These are phyloP conservation scores for Actinia equina DNA, from an alignment of 64 coral and sea anemone species.

Conservation along the genomic window DNA sequence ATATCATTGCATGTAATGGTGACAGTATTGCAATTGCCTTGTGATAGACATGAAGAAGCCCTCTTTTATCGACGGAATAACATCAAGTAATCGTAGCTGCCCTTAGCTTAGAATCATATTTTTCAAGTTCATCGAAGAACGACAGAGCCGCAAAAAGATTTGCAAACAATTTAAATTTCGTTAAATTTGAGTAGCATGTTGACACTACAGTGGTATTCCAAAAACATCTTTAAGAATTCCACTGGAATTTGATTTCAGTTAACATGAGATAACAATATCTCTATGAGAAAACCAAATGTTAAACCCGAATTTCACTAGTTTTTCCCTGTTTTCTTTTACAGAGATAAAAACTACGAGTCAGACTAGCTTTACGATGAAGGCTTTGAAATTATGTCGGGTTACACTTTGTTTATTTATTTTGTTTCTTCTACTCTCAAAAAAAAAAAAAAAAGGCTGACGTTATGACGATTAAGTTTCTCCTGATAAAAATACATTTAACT, in stretches of 20 bases:
- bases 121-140: too few relatives aligned
- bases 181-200: background rate
- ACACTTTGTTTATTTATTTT: background rate
- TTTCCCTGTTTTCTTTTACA: background rate
- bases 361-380: background rate
- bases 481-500: background rate
- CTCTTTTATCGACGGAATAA: too few relatives aligned
- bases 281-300: background rate
- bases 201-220: background rate
- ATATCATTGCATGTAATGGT: background rate
- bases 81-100: too few relatives aligned
- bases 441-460: background rate
- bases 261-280: background rate
- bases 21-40: background rate
- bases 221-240: background rate
- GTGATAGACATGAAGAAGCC: background rate
- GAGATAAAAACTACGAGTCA: background rate
- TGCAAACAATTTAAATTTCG: background rate
- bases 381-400: background rate
- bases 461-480: background rate
- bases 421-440: background rate
- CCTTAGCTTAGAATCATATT: too few relatives aligned
- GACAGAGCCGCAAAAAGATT: background rate
- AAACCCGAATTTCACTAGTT: background rate
- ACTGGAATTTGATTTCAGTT: background rate